Conservation (phyloP, 2,113 vertebrate genomes). For the Pycnonotus jocosus region DNA sequence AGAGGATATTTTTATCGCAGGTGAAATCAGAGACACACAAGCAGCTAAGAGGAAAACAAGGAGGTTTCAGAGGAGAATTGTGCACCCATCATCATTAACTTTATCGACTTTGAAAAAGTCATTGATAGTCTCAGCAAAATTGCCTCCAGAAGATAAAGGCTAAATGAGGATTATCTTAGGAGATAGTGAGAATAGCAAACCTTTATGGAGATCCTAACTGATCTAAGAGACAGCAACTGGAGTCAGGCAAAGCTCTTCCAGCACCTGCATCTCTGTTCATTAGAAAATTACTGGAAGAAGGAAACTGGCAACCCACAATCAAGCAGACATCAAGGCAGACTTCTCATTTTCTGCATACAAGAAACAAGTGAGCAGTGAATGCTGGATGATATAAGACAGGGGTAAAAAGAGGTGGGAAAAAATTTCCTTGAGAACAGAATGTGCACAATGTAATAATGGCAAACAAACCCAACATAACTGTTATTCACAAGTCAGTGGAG, state of each 20-base stretch:
- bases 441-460: not conserved
- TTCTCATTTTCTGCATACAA: not conserved
- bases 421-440: not conserved
- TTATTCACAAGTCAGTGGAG: not conserved
- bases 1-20: not conserved
- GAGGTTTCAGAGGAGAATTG: not conserved
- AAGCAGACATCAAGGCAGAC: not conserved
- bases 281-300: not conserved
- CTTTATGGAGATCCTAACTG: not conserved
- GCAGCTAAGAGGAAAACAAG: not conserved
- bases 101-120: conserved; percentile 35
- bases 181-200: not conserved
- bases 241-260: not conserved
- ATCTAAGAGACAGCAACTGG: not conserved
- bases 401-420: not conserved
- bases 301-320: not conserved
- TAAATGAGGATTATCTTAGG: conserved; percentile 8
- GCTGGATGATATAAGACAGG: not conserved
- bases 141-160: conserved; percentile 10
- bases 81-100: conserved; percentile 23
- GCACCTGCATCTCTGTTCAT: rapidly evolving
- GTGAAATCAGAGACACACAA: not conserved
- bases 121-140: not conserved
- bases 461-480: not conserved
- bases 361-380: not conserved